Conservation (phyloP, 1,140 invertebrate genomes). For the Drosophila serrata region DNA sequence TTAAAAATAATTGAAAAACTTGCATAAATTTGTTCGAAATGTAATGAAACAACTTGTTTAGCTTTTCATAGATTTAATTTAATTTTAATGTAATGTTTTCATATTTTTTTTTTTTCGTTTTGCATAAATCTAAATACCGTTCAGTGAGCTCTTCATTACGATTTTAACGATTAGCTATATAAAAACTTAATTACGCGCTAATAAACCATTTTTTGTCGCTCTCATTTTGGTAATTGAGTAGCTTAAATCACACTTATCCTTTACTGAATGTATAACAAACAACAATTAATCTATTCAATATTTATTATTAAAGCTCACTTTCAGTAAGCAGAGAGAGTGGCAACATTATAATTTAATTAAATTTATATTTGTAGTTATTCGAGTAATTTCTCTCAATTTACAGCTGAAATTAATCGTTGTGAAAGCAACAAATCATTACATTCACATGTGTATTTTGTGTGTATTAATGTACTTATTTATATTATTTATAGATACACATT, state of each 20-base stretch:
- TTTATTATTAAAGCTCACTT: conserved; percentile 42
- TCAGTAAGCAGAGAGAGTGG: conserved; percentile 48
- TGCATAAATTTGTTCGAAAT: conserved; percentile 31
- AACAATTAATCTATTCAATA: conserved; percentile 48
- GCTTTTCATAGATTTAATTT: conserved; percentile 31
- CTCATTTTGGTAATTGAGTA: conserved; percentile 26
- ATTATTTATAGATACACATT: conserved; percentile 1
- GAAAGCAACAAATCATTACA: conserved; percentile 17
- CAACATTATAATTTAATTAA: conserved; percentile 61
- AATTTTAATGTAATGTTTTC: conserved; percentile 23
- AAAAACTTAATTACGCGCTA: conserved; percentile 40
- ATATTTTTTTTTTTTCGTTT: conserved; percentile 7
- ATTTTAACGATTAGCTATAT: conserved; percentile 24
- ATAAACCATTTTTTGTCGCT: conserved; percentile 18
- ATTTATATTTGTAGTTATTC: conserved; percentile 37
- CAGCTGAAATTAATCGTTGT: conserved; percentile 29
- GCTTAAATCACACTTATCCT: conserved; percentile 44
- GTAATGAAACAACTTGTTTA: conserved; percentile 23
- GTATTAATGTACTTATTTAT: background rate
- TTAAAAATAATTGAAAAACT: conserved; percentile 72
- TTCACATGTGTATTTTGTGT: background rate
- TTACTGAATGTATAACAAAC: conserved; percentile 50
- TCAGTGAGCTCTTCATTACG: conserved; percentile 26
- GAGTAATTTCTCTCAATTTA: conserved; percentile 30
- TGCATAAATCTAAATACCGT: conserved; percentile 23